Evolutionary conservation across 2,888 invertebrate species (phyloP), one percentile per base, ranked within the genome.

Genomic region (Clanis bilineata): DNA sequence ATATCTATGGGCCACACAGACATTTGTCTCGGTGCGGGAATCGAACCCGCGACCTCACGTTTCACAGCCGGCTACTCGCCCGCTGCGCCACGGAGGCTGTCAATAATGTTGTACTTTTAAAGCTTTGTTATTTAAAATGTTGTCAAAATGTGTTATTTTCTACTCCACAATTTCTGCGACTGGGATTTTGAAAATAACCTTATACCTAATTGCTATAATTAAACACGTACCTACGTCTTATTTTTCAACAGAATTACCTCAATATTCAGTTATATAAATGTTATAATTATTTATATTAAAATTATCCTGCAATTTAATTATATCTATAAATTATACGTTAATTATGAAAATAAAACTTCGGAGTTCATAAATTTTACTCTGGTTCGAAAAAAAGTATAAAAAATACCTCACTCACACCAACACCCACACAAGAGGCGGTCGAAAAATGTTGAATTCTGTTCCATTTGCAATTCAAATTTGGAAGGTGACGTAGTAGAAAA

Each of bases 401-500:
- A 72, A 69, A 66, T 69, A 15, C 64, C 66, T 63, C 68, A 71
- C 66, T 64, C 74, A 70, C 73, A 68, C 69, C 10, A 67, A 65
- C 76, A 76, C 88, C 87, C 78, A 86, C 88, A 72, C 71, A 63
- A 73, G 76, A 79, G 79, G 75, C 82, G 82, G 82, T 85, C 76
- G 72, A 76, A 83, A 81, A 81, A 83, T 72, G 51, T 86, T 81
- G 78, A 88, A 88, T 85, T 85, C 76, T 77, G 79, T 74, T 79
- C 66, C 83, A 90, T 90, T 90, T 75, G 74, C 76, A 80, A 80
- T 71, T 77, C 77, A 73, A 80, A 77, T 62, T 62, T 64, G 69
- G 71, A 72, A 71, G 74, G 75, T 88, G 88, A 90, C 89, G 86
- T 84, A 79, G 86, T 88, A 86, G 85, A 86, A 88, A 87, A 83